These are phyloP conservation scores for Fratercula arctica DNA, from an alignment of 2,797 vertebrate genomes.

Conservation along the genomic window DNA sequence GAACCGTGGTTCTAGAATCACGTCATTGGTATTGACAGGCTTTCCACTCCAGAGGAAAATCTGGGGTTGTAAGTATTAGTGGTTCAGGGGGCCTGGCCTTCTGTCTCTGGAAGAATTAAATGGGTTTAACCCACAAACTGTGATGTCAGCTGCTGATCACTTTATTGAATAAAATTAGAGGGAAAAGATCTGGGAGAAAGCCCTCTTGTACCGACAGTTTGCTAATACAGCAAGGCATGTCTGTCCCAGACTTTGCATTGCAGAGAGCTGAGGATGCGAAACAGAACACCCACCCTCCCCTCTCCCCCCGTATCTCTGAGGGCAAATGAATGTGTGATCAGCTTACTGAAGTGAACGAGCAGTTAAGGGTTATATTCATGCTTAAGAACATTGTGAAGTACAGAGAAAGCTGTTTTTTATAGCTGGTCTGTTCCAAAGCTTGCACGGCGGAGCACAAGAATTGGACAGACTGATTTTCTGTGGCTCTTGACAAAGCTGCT, in stretches of 20 bases:
- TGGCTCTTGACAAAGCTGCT: background rate
- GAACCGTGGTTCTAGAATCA: background rate
- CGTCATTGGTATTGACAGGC: background rate
- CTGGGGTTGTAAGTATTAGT: background rate
- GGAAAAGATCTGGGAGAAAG: background rate
- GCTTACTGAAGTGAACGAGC: background rate
- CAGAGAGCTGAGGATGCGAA: background rate
- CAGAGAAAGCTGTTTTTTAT: background rate
- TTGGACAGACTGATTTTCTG: background rate
- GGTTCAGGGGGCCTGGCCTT: background rate
- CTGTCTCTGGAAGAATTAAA: background rate
- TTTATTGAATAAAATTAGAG: background rate
- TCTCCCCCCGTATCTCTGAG: background rate
- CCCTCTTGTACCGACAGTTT: accelerated
- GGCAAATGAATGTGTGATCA: background rate
- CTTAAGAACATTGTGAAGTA: background rate
- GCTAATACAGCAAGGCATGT: background rate
- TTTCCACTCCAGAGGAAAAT: background rate
- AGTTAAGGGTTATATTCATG: background rate
- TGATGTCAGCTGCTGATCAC: background rate
- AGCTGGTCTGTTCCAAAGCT: background rate
- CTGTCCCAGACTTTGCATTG: background rate
- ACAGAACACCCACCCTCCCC: background rate
- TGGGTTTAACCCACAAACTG: background rate
- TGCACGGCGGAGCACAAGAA: background rate